These are phyloP conservation scores for Caracal caracal DNA, from an alignment of 2,113 vertebrate species.

Conservation along the genomic window DNA sequence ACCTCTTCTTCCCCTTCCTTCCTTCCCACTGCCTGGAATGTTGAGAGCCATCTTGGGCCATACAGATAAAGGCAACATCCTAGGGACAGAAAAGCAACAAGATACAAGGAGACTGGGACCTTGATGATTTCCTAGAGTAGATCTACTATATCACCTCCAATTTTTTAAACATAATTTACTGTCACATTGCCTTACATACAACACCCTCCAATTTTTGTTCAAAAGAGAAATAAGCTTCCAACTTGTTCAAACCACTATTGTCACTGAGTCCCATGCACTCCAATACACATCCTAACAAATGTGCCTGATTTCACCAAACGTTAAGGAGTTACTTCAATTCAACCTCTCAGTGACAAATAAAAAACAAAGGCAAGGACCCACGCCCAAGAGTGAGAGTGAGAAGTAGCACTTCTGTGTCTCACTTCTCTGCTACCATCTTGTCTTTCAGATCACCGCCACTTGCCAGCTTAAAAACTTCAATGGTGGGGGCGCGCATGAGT, in stretches of 20 bases:
- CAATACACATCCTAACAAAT: background rate
- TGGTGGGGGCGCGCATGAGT: no score
- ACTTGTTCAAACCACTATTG: background rate
- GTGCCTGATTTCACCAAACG: background rate
- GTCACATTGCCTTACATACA: no score
- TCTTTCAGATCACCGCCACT: background rate
- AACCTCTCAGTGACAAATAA: background rate
- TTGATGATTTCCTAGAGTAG: background rate
- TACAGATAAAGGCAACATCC: background rate
- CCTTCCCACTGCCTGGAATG: background rate
- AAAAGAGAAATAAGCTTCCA: constrained; percentile 7
- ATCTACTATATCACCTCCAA: background rate
- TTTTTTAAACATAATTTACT: background rate
- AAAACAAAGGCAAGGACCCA: constrained; percentile 23
- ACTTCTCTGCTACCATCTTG: background rate
- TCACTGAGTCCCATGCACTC: background rate
- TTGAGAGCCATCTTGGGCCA: background rate
- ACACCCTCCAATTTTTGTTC: background rate
- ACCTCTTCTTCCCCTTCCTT: background rate
- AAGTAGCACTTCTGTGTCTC: background rate
- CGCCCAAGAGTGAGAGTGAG: background rate
- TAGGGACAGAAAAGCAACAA: background rate
- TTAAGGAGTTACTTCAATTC: background rate
- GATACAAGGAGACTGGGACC: background rate
- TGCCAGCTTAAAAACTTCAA: background rate